Conservation (phyloP, 2,797 vertebrate genomes). For the Sebastes vulpes region DNA sequence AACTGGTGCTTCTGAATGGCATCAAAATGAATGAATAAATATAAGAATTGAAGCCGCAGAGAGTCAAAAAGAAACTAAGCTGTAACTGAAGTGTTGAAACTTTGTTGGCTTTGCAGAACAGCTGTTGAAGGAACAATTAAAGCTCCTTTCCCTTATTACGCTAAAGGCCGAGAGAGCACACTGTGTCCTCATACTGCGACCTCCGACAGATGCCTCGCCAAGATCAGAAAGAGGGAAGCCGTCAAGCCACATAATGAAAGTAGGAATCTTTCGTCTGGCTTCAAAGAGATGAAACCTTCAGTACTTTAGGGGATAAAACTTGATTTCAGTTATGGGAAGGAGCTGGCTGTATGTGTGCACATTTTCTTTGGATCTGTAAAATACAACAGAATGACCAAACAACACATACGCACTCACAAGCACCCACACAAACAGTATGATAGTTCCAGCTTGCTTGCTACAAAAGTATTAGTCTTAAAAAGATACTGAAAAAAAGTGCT, state of each 20-base stretch:
- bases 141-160: background rate
- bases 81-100: background rate
- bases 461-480: background rate
- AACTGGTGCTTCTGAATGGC: background rate
- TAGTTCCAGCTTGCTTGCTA: background rate
- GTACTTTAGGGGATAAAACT: background rate
- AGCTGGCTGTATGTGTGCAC: background rate
- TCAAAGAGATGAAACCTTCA: background rate
- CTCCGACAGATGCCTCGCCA: background rate
- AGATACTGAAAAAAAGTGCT: background rate
- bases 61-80: background rate
- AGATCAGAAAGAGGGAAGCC: background rate
- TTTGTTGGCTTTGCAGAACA: background rate
- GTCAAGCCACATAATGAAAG: background rate
- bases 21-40: background rate
- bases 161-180: background rate
- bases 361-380: background rate
- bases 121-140: constrained; percentile 4
- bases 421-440: background rate
- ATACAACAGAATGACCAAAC: constrained; percentile 7
- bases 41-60: background rate
- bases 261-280: background rate
- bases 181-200: background rate
- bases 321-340: background rate
- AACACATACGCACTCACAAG: background rate